Evolutionary conservation across 2,797 vertebrate species (phyloP), one percentile per base, ranked within the genome.

Genomic region (Crenuchus spilurus): DNA sequence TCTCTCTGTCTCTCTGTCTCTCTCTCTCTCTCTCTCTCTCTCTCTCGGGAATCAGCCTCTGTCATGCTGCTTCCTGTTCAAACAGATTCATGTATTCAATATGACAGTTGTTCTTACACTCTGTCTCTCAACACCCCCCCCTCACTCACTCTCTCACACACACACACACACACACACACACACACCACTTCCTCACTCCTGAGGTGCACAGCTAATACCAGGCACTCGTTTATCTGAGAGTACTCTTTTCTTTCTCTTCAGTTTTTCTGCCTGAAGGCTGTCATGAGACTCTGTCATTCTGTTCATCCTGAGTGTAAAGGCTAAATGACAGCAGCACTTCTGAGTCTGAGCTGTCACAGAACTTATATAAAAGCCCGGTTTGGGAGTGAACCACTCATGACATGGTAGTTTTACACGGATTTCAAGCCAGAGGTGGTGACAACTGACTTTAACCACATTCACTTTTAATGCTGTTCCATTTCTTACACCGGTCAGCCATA

Each of bases 51-150:
- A 20, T 13, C 14, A 11, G 18, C 61, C 22, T 7, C 26, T 72
- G 52, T 62, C 60, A 42, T 62, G 31, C 35, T 9, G 3, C 22
- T 63, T 22, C 22, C 26, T 48, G 30, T 67, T 66, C 16, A 58
- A 39, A 74, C 18, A 26, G 22, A 74, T 66, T 74, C 52, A 58
- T 74, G 54, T 74, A 58, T 60, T 66, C 52, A 74, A 6, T 60
- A 74, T 58, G 72, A 66, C 63, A 74, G 72, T 30, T 67, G 41
- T 74, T 74, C 49, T 65, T 58, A 18, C 30, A 65, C 49, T 55
- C 61, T 18, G 6, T 20, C 20, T 42, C 37, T 11, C 30, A 11
- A 64, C 14, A 46, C 37, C 37, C 35, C 39, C 46, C 30, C 41
- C 22, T 31, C 41, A 14, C 41, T 8, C n/a, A 8, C 16, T 1